Evolutionary conservation across 2,113 vertebrate genomes (phyloP).

Genomic region (Tupaia chinensis): DNA sequence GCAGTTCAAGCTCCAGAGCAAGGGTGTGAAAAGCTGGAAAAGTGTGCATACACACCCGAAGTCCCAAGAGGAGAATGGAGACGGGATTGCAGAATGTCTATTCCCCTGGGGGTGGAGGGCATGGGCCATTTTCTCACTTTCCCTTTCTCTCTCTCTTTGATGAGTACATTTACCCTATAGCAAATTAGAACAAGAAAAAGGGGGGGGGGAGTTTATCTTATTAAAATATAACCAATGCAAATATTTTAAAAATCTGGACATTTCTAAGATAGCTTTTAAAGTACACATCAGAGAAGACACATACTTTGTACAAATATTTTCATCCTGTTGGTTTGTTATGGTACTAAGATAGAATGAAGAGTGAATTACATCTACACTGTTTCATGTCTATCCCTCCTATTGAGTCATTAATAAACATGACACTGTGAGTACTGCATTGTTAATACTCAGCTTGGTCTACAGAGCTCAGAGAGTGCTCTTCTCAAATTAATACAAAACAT

Average conservation of each 20-base stretch:
- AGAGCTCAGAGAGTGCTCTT: slow-evolving; percentile 43
- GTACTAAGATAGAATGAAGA: slow-evolving; percentile 30
- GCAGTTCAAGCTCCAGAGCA: no score
- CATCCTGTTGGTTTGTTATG: slow-evolving; percentile 31
- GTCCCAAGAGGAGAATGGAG: no score
- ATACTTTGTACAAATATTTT: slow-evolving; percentile 43
- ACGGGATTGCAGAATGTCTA: no score
- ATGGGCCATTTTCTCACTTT: no score
- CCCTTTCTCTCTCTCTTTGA: no score
- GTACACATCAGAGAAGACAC: neutral
- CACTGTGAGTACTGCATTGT: slow-evolving; percentile 46
- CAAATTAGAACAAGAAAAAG: no score
- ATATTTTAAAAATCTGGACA: neutral
- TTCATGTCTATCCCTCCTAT: slow-evolving; percentile 51
- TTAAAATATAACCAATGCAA: slow-evolving; percentile 49
- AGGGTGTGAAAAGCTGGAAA: no score
- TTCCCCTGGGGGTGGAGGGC: no score
- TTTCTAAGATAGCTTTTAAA: slow-evolving; percentile 35
- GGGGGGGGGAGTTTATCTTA: neutral
- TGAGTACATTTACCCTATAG: no score
- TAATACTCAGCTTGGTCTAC: slow-evolving; percentile 58
- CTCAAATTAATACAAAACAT: slow-evolving; percentile 47
- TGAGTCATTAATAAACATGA: slow-evolving; percentile 78
- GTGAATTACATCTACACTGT: slow-evolving; percentile 52
- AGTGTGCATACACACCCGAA: no score